Conservation (phyloP, 2,113 vertebrate genomes). For the Sceloporus tristichus region DNA sequence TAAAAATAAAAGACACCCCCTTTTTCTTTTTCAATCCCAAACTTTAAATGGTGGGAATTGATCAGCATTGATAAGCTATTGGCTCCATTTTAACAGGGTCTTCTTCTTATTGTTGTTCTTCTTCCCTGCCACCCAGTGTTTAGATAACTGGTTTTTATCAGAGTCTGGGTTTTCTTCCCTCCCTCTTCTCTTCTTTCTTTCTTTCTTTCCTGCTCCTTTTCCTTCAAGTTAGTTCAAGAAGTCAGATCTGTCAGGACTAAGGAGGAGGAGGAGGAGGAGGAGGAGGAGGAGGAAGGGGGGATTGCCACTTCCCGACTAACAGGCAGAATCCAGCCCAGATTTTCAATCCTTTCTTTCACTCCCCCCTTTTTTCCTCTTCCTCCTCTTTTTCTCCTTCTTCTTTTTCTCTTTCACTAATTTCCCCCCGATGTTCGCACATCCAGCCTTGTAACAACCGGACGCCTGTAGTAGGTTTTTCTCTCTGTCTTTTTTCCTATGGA, state of each 20-base stretch:
- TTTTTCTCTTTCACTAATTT: conserved; percentile 84
- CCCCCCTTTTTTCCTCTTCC: conserved; percentile 64
- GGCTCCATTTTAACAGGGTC: conserved; percentile 58
- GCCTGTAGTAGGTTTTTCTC: conserved; percentile 75
- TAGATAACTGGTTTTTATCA: conserved; percentile 68
- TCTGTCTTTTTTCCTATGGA: conserved; percentile 79
- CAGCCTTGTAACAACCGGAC: conserved; percentile 86
- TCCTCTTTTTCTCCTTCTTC: conserved; percentile 76
- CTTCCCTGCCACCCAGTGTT: conserved; percentile 68
- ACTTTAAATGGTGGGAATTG: conserved; percentile 64
- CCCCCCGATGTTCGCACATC: conserved; percentile 87
- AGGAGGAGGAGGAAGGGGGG: conserved; percentile 66
- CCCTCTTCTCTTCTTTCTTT: conserved; percentile 31
- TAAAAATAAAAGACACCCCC: not conserved
- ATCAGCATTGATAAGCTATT: conserved; percentile 60
- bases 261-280: too few relatives aligned
- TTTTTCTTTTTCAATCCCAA: not conserved
- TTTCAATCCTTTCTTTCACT: conserved; percentile 86
- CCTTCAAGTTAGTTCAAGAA: conserved; percentile 84
- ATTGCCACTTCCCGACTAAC: conserved; percentile 87
- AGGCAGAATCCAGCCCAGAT: conserved; percentile 89
- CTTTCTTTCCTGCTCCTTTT: conserved; percentile 39
- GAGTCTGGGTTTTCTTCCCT: conserved; percentile 56
- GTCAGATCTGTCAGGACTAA: conserved; percentile 84
- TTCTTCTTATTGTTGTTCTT: conserved; percentile 18